These are phyloP conservation scores for Girardia tigrina DNA, from an alignment of 2,888 invertebrate genomes.

Conservation along the genomic window DNA sequence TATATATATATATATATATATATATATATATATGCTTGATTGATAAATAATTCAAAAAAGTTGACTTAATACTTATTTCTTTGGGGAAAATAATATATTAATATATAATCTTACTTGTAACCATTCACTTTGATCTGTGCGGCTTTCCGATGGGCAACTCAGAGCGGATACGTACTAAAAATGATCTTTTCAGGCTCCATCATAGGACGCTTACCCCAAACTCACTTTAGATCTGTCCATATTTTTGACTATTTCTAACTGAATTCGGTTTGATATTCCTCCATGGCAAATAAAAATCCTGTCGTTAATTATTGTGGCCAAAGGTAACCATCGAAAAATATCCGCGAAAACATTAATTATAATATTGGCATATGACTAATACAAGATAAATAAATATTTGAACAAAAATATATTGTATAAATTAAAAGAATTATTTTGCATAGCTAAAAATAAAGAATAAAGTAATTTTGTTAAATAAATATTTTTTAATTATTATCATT, in stretches of 20 bases:
- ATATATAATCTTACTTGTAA: neutral
- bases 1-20: too few relatives aligned
- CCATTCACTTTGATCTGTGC: neutral
- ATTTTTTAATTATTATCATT: too few relatives aligned
- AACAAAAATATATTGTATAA: neutral
- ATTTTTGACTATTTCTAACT: conserved; percentile 58
- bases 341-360: conserved; percentile 58
- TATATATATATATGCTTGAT: too few relatives aligned
- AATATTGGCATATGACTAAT: conserved; percentile 19
- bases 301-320: conserved; percentile 75
- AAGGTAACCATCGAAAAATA: conserved; percentile 76
- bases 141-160: neutral
- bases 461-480: too few relatives aligned
- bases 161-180: neutral
- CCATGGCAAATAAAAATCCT: conserved; percentile 79
- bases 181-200: neutral
- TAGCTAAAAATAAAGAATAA: neutral
- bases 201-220: too few relatives aligned
- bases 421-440: neutral
- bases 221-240: conserved; percentile 70
- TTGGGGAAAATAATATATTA: too few relatives aligned
- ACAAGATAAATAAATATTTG: conserved; percentile 1
- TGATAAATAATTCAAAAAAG: too few relatives aligned
- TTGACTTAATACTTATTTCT: too few relatives aligned
- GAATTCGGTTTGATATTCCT: conserved; percentile 74